Percentiles rank a stretch among this genome's conserved stretches.
Evolutionary conservation across 1,140 invertebrate species (phyloP).

Genomic region (Diachasma alloeum): DNA sequence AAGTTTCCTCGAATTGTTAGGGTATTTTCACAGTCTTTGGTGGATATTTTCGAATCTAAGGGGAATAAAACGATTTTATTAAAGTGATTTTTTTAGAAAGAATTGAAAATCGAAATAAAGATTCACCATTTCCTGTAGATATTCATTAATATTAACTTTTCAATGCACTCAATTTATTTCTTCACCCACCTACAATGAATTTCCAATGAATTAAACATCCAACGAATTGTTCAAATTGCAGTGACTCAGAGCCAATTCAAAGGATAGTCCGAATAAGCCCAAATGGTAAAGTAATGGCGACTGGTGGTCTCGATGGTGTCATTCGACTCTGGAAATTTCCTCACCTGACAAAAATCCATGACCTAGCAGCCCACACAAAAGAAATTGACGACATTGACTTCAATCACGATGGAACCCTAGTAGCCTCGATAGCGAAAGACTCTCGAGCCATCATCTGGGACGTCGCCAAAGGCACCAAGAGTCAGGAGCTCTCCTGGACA

Average conservation of each 20-base stretch:
- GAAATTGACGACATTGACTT: constrained; percentile 94
- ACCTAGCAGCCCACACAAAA: constrained; percentile 76
- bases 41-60: no score
- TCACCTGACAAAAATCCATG: constrained; percentile 73
- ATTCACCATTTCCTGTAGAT: no score
- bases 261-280: constrained; percentile 85
- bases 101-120: no score
- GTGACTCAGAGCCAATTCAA: constrained; percentile 80
- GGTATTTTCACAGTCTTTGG: no score
- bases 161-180: no score
- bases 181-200: no score
- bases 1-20: no score
- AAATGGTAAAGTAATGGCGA: constrained; percentile 82
- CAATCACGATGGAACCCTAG: constrained; percentile 75
- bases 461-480: constrained; percentile 70
- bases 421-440: constrained; percentile 90
- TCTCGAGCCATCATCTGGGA: constrained; percentile 84
- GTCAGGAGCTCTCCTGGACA: constrained; percentile 77
- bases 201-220: constrained; percentile 26
- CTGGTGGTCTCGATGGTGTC: constrained; percentile 89
- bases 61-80: no score
- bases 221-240: constrained; percentile 39
- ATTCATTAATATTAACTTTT: no score
- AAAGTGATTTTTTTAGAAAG: no score
- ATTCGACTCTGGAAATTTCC: constrained; percentile 91